These are phyloP conservation scores for Spialia ferax DNA, from an alignment of 2,888 invertebrate species.

Conservation along the genomic window DNA sequence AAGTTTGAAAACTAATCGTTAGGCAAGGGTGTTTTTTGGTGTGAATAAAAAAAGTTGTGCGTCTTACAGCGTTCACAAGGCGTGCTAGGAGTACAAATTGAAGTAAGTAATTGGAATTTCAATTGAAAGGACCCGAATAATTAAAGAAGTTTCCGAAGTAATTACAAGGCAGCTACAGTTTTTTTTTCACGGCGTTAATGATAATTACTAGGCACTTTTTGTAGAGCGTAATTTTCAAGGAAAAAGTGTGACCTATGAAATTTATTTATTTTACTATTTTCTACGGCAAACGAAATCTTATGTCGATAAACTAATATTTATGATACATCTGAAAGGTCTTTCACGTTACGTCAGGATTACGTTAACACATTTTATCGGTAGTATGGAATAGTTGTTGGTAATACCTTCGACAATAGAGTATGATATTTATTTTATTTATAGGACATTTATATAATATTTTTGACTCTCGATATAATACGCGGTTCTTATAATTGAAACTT, in stretches of 20 bases:
- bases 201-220: neutral
- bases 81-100: constrained; percentile 33
- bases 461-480: no score
- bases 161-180: constrained; percentile 8
- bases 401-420: no score
- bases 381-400: no score
- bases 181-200: constrained; percentile 3
- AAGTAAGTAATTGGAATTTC: constrained; percentile 39
- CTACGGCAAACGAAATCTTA: no score
- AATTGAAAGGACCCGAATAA: constrained; percentile 25
- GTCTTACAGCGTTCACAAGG: constrained; percentile 6
- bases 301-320: no score
- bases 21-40: constrained; percentile 32
- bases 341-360: no score
- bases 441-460: no score
- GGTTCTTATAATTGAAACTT: no score
- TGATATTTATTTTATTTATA: no score
- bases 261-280: no score
- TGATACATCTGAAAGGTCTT: no score
- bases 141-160: constrained; percentile 33
- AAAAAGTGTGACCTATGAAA: neutral
- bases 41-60: constrained; percentile 36
- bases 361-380: no score
- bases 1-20: neutral
- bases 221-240: neutral